A percentile compares a stretch with the other conserved stretches of the same genome.
Conservation (phyloP, 2,888 invertebrate species). For the Ectobius pallidus region DNA sequence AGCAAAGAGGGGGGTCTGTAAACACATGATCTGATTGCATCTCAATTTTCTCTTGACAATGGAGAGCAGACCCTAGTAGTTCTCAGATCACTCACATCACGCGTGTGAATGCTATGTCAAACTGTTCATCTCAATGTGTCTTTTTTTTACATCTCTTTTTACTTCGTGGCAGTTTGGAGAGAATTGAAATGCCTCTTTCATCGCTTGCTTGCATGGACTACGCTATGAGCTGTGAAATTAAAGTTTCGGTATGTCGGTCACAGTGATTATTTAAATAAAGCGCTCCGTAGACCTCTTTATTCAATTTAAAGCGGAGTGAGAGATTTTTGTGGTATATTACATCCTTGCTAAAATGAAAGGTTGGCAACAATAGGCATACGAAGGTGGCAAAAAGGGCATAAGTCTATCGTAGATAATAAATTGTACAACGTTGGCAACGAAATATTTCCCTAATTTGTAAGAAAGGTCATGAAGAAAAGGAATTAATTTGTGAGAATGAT, state of each 20-base stretch:
- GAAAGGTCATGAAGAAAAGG: no score
- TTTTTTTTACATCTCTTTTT: not conserved
- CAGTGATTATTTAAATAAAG: constrained; percentile 10
- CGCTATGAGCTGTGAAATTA: constrained; percentile 15
- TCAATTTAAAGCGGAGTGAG: not conserved
- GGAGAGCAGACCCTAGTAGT: no score
- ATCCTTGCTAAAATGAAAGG: not conserved
- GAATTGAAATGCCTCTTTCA: not conserved
- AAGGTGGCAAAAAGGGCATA: not conserved
- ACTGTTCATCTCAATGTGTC: constrained; percentile 1
- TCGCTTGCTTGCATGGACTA: constrained; percentile 3
- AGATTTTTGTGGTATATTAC: not conserved
- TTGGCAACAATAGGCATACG: not conserved
- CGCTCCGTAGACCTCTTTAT: not conserved
- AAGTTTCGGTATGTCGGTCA: constrained; percentile 1
- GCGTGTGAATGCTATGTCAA: no score
- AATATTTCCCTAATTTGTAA: no score
- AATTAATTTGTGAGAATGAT: no score
- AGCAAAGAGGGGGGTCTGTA: no score
- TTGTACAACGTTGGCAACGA: no score
- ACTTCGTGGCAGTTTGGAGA: not conserved
- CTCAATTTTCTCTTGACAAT: no score
- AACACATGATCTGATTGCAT: no score
- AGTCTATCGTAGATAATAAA: no score
- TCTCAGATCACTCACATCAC: no score